Conservation (phyloP, 2,888 invertebrate species). For the Pterostichus niger region DNA sequence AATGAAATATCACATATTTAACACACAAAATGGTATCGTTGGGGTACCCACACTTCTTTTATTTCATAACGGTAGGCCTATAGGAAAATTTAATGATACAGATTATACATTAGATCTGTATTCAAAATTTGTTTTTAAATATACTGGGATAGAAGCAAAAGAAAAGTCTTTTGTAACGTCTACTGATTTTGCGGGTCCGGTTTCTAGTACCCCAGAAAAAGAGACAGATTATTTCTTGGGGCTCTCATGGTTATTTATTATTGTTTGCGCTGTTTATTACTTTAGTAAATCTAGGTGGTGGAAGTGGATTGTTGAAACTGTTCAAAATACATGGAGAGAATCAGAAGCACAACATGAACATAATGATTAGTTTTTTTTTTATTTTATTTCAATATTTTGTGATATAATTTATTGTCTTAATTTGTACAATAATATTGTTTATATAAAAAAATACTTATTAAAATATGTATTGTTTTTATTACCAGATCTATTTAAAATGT, state of each 20-base stretch:
- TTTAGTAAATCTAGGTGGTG: slow-evolving; percentile 89
- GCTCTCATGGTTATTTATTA: slow-evolving; percentile 91
- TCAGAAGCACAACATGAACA: slow-evolving; percentile 91
- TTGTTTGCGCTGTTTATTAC: slow-evolving; percentile 86
- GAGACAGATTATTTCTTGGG: slow-evolving; percentile 90
- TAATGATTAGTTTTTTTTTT: slow-evolving; percentile 77
- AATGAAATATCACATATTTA: slow-evolving; percentile 88
- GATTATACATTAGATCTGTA: slow-evolving; percentile 89
- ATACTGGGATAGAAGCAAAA: slow-evolving; percentile 85
- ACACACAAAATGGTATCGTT: slow-evolving; percentile 94
- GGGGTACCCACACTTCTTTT: slow-evolving; percentile 94
- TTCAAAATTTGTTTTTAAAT: slow-evolving; percentile 86
- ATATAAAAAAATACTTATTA: slow-evolving; percentile 8
- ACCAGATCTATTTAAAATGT: no score
- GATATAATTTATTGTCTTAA: neutral
- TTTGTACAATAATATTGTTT: slow-evolving; percentile 8
- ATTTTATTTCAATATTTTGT: slow-evolving; percentile 51
- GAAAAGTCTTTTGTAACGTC: slow-evolving; percentile 85
- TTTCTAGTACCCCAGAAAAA: slow-evolving; percentile 86
- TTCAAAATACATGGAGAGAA: slow-evolving; percentile 93
- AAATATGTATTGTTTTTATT: neutral
- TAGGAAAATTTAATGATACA: slow-evolving; percentile 91
- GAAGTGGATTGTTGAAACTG: slow-evolving; percentile 89
- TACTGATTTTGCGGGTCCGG: slow-evolving; percentile 89
- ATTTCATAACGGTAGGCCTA: slow-evolving; percentile 92